Conservation (phyloP, 2,888 invertebrate species). For the Troglohyphantes excavatus region DNA sequence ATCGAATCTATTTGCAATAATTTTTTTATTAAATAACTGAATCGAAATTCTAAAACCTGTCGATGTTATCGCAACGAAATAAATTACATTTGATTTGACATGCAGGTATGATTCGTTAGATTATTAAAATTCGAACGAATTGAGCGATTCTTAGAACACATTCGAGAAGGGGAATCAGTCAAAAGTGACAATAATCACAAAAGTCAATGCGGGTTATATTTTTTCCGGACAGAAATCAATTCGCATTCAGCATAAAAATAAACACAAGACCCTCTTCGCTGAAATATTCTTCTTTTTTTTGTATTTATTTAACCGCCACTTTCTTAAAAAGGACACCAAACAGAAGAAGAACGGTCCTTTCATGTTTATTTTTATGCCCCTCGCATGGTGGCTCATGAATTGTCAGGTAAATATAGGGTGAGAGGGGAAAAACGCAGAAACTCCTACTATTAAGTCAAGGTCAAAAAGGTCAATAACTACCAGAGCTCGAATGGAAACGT, state of each 20-base stretch:
- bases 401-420: conserved; percentile 15
- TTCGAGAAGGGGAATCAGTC: not conserved
- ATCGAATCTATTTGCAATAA: no score
- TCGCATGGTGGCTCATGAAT: conserved; percentile 12
- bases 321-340: conserved; percentile 24
- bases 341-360: conserved; percentile 13
- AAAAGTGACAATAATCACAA: not conserved
- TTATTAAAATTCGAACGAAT: no score
- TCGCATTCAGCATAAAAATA: not conserved
- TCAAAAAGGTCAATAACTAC: conserved; percentile 53
- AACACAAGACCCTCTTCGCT: not conserved
- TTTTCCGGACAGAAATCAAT: not conserved
- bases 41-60: no score
- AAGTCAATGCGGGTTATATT: not conserved
- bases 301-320: not conserved
- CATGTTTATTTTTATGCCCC: conserved; percentile 34
- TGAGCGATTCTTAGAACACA: no score
- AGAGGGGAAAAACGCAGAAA: conserved; percentile 3
- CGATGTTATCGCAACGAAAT: no score
- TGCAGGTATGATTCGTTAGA: no score
- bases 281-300: not conserved
- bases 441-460: conserved; percentile 33
- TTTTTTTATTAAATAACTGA: no score
- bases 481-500: conserved; percentile 8
- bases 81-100: no score